A percentile compares a stretch with the other conserved stretches of the same genome.
phyloP scores from a whole-genome alignment of 2,888 invertebrate genomes.

The Onthophagus sagittarius region DNA sequence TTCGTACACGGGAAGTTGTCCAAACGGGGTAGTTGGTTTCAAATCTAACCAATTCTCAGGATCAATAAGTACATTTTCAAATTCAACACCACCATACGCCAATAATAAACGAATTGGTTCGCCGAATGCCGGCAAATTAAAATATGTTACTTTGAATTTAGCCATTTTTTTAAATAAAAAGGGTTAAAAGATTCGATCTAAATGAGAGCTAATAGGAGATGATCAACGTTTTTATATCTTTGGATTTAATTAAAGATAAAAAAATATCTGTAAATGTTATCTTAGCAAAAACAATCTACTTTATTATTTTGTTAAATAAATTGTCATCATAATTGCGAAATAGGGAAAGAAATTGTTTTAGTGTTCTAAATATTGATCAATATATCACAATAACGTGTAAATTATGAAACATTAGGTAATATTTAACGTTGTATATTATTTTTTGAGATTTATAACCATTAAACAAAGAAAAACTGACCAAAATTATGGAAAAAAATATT shows the following conservation, averaged over 20 bases:
- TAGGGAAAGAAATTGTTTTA: too few relatives aligned
- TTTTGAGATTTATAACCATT: too few relatives aligned
- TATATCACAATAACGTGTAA: too few relatives aligned
- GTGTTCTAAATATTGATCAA: too few relatives aligned
- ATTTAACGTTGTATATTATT: too few relatives aligned
- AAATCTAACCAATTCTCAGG: slow-evolving; percentile 14
- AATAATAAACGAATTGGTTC: slow-evolving; percentile 18
- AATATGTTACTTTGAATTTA: slow-evolving; percentile 38
- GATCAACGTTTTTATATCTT: background rate
- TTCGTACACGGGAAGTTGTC: slow-evolving; percentile 60
- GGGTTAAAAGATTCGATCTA: background rate
- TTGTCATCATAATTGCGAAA: too few relatives aligned
- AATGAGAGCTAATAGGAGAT: background rate
- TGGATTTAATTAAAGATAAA: background rate
- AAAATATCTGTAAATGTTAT: too few relatives aligned
- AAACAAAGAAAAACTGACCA: too few relatives aligned
- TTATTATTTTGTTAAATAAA: too few relatives aligned
- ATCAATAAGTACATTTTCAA: slow-evolving; percentile 14
- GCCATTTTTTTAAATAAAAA: slow-evolving; percentile 13
- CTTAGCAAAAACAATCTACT: too few relatives aligned
- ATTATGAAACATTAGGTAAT: too few relatives aligned
- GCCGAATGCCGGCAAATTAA: slow-evolving; percentile 35
- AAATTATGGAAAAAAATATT: too few relatives aligned
- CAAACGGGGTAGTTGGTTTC: slow-evolving; percentile 43
- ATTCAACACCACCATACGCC: slow-evolving; percentile 16